Evolutionary conservation across 1,140 invertebrate genomes (phyloP), one percentile per base, ranked within the genome.

Genomic region (Lutraria rhynchaena): DNA sequence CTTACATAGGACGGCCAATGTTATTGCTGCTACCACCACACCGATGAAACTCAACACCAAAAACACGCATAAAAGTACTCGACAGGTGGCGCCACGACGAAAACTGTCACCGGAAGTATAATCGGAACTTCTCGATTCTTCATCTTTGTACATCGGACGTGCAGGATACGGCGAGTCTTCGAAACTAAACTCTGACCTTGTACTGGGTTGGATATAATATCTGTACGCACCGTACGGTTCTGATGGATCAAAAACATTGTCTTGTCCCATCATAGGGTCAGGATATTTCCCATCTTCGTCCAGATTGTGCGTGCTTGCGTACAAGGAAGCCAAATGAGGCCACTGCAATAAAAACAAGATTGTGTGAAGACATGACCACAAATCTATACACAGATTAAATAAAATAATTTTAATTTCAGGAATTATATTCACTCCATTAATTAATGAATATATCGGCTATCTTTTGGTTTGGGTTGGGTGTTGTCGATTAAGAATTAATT

Each of bases 1-100:
- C 77, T 84, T 71, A 84, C 83, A 65, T 49, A 84, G n/a, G 11
- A 84, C 78, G 15, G 83, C 77, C 46, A 84, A 33, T 55, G 74
- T 81, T 11, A 84, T 60, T 22, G 83, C 83, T 9, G 83, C 83
- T 5, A 77, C 58, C 22, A 84, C 65, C 11, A 81, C 83, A 24
- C 61, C 77, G 31, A 84, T 82, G 29, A 84, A 81, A 37, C 73
- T 46, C 15, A 84, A 29, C 1, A 78, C 49, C 19, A 84, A 58
- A n/a, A 82, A 81, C 5, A 84, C 78, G 49, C 83, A 84, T n/a
- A 84, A 41, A 1, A 84, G 29, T n/a, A 84, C 74, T 53, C 74
- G 71, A 37, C 78, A 77, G 29, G 71, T 77, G 44, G 73, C 46
- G 35, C 78, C 78, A 15, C 73, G 55, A 33, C 51, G 61, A 7